phyloP scores from a whole-genome alignment of 2,113 vertebrate genomes.

The Heptranchias perlo region DNA sequence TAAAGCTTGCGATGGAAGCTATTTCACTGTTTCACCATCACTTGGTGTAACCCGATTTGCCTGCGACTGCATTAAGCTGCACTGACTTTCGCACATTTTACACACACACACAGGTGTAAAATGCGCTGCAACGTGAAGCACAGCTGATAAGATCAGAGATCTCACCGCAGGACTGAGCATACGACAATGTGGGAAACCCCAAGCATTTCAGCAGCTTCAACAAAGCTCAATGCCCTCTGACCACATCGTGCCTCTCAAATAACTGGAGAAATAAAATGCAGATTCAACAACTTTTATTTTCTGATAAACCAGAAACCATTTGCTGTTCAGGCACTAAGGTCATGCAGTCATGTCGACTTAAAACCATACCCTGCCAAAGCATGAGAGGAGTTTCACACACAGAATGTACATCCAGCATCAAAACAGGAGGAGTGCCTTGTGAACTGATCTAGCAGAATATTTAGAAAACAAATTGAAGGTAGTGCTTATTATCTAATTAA shows the following conservation, averaged over 20 bases:
- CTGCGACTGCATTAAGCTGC: not conserved
- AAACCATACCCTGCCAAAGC: not conserved
- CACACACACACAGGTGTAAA: not conserved
- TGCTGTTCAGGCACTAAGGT: slow-evolving; percentile 24
- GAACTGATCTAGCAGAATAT: not conserved
- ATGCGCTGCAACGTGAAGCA: not conserved
- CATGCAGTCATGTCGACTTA: not conserved
- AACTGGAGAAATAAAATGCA: not conserved
- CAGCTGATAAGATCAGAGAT: not conserved
- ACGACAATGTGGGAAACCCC: not conserved
- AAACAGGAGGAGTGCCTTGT: not conserved
- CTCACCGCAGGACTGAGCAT: not conserved
- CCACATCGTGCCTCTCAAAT: not conserved
- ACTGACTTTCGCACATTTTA: not conserved
- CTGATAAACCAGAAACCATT: not conserved
- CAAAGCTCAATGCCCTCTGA: not conserved
- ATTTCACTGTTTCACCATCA: no score
- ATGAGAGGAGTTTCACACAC: not conserved
- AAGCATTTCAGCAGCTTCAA: not conserved
- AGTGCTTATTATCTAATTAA: not conserved
- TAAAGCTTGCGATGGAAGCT: not conserved
- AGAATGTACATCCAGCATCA: no score
- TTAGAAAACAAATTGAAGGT: not conserved
- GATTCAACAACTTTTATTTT: slow-evolving; percentile 14
- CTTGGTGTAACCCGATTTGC: not conserved